These are phyloP conservation scores for Plestiodon gilberti DNA, from an alignment of 2,113 vertebrate genomes.

Conservation along the genomic window DNA sequence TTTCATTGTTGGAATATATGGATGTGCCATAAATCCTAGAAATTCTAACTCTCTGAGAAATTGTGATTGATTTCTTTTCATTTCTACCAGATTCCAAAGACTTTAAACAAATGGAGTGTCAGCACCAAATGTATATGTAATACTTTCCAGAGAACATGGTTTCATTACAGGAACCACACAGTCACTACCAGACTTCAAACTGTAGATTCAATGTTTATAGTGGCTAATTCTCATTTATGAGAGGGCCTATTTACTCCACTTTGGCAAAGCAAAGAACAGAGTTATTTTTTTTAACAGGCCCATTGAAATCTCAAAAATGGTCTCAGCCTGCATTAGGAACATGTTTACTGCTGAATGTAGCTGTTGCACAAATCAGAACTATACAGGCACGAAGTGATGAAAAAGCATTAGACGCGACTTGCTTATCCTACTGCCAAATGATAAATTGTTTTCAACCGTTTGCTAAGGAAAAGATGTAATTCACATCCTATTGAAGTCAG, in stretches of 20 bases:
- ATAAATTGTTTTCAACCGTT: not conserved
- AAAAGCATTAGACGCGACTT: not conserved
- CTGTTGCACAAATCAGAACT: not conserved
- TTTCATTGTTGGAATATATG: fast-evolving
- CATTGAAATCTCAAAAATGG: not conserved
- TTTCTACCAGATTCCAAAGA: conserved; percentile 4
- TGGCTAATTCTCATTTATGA: not conserved
- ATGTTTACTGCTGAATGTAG: not conserved
- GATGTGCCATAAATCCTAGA: not conserved
- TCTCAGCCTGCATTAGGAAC: not conserved
- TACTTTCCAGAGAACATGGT: not conserved
- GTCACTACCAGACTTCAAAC: not conserved
- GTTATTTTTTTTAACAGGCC: not conserved
- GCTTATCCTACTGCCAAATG: not conserved
- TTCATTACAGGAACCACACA: not conserved
- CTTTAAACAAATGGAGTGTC: not conserved
- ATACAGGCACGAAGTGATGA: not conserved
- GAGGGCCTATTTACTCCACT: not conserved
- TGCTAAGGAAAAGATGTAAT: not conserved
- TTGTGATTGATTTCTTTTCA: not conserved
- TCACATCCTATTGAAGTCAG: not conserved
- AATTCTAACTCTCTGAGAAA: not conserved
- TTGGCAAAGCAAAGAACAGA: not conserved
- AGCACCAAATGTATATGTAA: not conserved
- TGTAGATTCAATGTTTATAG: not conserved